Evolutionary conservation across 2,113 vertebrate species (phyloP).

Genomic region (Callopanchax toddi): DNA sequence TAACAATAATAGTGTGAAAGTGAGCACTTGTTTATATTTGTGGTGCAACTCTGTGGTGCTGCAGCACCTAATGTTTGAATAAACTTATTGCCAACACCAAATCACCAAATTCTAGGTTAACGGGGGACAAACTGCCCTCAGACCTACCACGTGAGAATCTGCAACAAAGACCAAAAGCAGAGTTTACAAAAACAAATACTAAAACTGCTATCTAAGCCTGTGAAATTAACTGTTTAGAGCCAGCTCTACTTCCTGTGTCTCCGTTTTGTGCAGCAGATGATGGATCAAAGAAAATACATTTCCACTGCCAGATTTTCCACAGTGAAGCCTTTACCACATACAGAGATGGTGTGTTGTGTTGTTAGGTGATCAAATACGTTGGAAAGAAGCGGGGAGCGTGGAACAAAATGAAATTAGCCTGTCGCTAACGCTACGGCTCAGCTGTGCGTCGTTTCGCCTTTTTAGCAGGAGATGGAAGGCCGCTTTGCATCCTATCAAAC

Average conservation of each 20-base stretch:
- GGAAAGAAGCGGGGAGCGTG: conserved; percentile 46
- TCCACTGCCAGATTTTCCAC: conserved; percentile 57
- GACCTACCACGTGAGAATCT: too few species aligned
- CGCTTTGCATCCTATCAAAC: conserved; percentile 55
- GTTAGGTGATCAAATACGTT: conserved; percentile 50
- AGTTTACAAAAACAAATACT: background rate
- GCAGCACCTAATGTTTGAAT: too few species aligned
- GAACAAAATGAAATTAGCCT: conserved; percentile 61
- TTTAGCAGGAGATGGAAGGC: conserved; percentile 60
- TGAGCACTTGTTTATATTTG: too few species aligned
- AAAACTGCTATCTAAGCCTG: background rate
- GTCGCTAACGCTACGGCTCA: conserved; percentile 52
- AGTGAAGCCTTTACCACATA: conserved; percentile 51
- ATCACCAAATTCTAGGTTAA: too few species aligned
- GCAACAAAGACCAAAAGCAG: background rate
- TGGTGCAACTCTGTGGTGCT: too few species aligned
- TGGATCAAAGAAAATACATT: conserved; percentile 60
- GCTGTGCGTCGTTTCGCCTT: conserved; percentile 58
- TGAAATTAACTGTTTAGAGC: background rate
- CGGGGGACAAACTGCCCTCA: too few species aligned
- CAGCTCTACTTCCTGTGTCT: conserved; percentile 58
- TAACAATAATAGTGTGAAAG: too few species aligned
- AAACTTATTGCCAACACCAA: too few species aligned
- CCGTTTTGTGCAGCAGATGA: conserved; percentile 51
- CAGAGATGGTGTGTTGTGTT: conserved; percentile 45